Base-by-base conservation (phyloP, 2,113 vertebrate species). In the Psophia crepitans region DNA sequence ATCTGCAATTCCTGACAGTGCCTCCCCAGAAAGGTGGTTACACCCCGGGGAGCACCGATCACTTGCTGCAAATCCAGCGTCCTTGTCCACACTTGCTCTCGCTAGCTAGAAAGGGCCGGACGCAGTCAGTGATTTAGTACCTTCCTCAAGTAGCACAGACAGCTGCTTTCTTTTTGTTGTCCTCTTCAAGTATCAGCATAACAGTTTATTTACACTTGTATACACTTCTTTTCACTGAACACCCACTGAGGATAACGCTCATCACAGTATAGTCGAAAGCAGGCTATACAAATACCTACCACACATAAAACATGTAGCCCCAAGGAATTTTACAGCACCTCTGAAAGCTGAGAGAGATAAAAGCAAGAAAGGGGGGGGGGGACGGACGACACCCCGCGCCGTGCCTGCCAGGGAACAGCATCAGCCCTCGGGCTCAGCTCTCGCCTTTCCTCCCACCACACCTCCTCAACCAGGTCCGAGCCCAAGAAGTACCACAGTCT, bases 281-380 rank as follows among this genome's bases (percentile, higher is more conserved):
- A 86, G 90, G 73, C 92, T 95, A 95, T 85, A 93, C 97, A 97
- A 97, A 97, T 96, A 94, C 90, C 94, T 86, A 96, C 89, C 95
- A 57, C 93, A 96, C 93, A 92, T 58, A 86, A 88, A 95, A 97
- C 94, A 87, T 44, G 83, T 26, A 97, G 89, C 76, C 77, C 94
- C 4, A 6, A 79, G 79, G 61, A 87, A 91, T 90, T 93, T 82
- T 95, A 97, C 92, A 97, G 93, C 96, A 97, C 96, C 91, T 87
- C 93, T 66, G 87, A 74, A 77, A 95, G 63, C 26, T 60, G 60
- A 60, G 81, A 92, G 80, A 75, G 63, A 73, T 61, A 60, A 81
- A 83, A 93, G 37, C 44, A 51, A 71, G n/a, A 33, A 33, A 54
- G 35, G 56, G 49, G n/a, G 33, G 46, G n/a, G 35, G 83, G 69